These are phyloP conservation scores for Xylocampa areola DNA, from an alignment of 2,888 invertebrate species.

Conservation along the genomic window DNA sequence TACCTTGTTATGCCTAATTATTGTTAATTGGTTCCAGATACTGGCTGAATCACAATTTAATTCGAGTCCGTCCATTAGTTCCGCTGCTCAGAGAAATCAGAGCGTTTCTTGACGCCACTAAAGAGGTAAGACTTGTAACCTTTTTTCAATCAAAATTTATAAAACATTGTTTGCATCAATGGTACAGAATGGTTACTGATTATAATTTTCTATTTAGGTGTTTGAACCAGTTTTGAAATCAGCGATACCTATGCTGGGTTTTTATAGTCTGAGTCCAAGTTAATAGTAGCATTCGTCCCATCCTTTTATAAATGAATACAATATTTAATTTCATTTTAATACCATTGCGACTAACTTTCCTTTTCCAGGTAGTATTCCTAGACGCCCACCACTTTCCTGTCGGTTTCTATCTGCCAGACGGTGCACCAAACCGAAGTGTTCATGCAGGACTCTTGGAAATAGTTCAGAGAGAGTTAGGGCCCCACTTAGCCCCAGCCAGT, in stretches of 20 bases:
- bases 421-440: conserved; percentile 81
- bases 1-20: neutral
- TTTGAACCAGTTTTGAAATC: no score
- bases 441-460: conserved; percentile 89
- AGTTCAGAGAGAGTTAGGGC: conserved; percentile 88
- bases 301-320: no score
- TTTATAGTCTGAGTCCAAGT: no score
- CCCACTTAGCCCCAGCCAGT: conserved; percentile 85
- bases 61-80: conserved; percentile 91
- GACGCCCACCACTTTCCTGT: conserved; percentile 95
- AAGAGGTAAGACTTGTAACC: conserved; percentile 85
- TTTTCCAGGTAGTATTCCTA: conserved; percentile 91
- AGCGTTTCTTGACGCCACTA: conserved; percentile 91
- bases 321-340: no score
- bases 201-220: no score
- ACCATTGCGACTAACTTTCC: no score
- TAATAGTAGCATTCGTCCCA: no score
- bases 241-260: no score
- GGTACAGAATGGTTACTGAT: no score
- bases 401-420: conserved; percentile 88
- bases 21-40: conserved; percentile 85
- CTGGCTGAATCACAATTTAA: conserved; percentile 93
- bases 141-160: neutral
- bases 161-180: no score
- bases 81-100: conserved; percentile 92